Base-by-base conservation (phyloP, 1,140 invertebrate genomes). In the Monochamus saltuarius region DNA sequence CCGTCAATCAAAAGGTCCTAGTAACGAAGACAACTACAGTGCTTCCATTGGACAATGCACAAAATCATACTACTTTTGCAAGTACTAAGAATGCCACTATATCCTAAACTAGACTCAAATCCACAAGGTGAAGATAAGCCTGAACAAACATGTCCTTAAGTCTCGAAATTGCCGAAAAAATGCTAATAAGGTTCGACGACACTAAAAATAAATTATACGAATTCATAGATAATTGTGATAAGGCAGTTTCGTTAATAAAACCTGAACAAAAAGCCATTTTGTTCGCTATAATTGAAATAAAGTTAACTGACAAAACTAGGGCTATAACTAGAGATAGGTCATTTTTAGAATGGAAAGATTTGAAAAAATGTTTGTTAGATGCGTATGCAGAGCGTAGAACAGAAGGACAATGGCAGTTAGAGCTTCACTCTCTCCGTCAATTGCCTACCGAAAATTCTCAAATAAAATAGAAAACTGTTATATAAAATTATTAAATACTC, bases 401-500 rank as follows among this genome's bases (percentile, higher is more conserved):
- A 51, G n/a, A 29, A 56, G 45, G 42, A 13, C 42, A 57, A 34
- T 51, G 56, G 45, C 45, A 49, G 37, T 16, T 57, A 34, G 56
- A 57, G 35, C 22, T 57, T 11, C 13, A 50, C 29, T 49, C 42
- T 17, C 49, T 42, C 47, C 66, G 19, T 52, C 64, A 67, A 67
- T 19, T 42, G 40, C 17, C 43, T 43, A 64, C 59, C 37, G 67
- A 69, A 64, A 19, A 59, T 69, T 61, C 54, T 56, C 65, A 13
- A 61, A 50, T 49, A 61, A 62, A 59, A 36, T 69, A 10, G 67
- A 69, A 59, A 65, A 65, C 49, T 64, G 61, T 50, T 69, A 61
- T 37, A 64, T 67, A 47, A 64, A 69, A 62, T 66, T 69, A 62
- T 56, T 67, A 42, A 64, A 65, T 59, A 61, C 64, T 35, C 49